phyloP scores from a whole-genome alignment of 2,797 vertebrate genomes.

The Hoplostethus atlanticus region DNA sequence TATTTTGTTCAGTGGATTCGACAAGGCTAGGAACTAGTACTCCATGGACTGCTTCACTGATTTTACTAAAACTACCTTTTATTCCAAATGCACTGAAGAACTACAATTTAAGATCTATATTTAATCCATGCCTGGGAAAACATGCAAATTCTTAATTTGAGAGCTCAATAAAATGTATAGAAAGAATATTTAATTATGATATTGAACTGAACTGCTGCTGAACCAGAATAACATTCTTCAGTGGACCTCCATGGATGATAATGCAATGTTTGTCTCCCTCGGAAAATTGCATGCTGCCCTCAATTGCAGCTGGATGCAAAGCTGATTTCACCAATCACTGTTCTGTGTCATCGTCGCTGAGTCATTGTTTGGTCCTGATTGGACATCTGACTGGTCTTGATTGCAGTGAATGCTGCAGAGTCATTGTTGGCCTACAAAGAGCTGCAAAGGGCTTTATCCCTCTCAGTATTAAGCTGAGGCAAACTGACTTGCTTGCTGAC shows the following conservation, averaged over 20 bases:
- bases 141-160: too few relatives aligned
- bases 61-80: too few relatives aligned
- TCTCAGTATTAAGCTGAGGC: constrained; percentile 28
- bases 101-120: too few relatives aligned
- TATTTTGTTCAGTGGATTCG: constrained; percentile 17
- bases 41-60: too few relatives aligned
- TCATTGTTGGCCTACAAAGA: constrained; percentile 46
- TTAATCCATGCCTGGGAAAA: too few relatives aligned
- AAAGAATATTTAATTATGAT: too few relatives aligned
- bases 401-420: constrained; percentile 54
- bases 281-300: constrained; percentile 5
- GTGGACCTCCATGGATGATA: not conserved
- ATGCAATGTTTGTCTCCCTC: not conserved
- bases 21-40: not conserved
- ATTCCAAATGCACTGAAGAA: too few relatives aligned
- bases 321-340: constrained; percentile 49
- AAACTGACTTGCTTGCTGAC: constrained; percentile 20
- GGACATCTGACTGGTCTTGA: constrained; percentile 47
- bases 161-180: too few relatives aligned
- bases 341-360: constrained; percentile 56
- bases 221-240: too few relatives aligned
- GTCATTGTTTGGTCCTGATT: constrained; percentile 46
- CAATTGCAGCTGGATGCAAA: constrained; percentile 19
- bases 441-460: constrained; percentile 9
- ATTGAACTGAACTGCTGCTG: too few relatives aligned